Base-by-base conservation (phyloP, 2,888 invertebrate species). In the Caenorhabditis sp. region DNA sequence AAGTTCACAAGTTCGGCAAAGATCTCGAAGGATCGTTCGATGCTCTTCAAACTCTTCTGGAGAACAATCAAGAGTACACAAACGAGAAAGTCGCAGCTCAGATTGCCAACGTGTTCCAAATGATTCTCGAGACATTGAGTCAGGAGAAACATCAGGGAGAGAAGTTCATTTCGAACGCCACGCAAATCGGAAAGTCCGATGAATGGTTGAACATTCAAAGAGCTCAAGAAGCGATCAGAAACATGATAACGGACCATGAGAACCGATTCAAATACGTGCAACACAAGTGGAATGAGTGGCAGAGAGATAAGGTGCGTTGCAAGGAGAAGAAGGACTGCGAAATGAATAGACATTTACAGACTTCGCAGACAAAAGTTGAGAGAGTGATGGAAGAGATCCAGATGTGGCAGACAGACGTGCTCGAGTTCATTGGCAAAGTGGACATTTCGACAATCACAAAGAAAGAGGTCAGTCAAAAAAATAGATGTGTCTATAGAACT, bases 141-240 rank as follows among this genome's bases (percentile, higher is more conserved):
- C 89, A 89, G 55, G 90, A 89, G 56, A 84, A 85, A 60, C 85
- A 88, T 61, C 90, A 90, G 82, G 89, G 79, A 40, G 88, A 90
- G n/a, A 86, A 88, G 32, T 90, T 90, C 80, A 84, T 87, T 20
- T 80, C 84, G 5, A 80, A 83, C 18, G 85, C 87, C 0, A 78
- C 77, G 13, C 85, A 85, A 64, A 83, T 82, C 8, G 78, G 78
- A 62, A 83, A 80, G 51, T 70, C 78, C 11, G 86, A 86, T 32
- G 78, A 78, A 9, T 80, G 77, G 69, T 53, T 86, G 44, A 83
- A 83, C 11, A 82, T 85, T 26, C 74, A 83, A 40, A 56, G 85
- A 40, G 90, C 89, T 0, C 72, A 84, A 22, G 85, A 88, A 69
- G 72, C 87, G 11, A 87, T 89, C 9, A 60, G 80, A 35, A 83